Evolutionary conservation across 92 coral and sea anemone species (phyloP).

Genomic region (Anthopleura xanthogrammica): DNA sequence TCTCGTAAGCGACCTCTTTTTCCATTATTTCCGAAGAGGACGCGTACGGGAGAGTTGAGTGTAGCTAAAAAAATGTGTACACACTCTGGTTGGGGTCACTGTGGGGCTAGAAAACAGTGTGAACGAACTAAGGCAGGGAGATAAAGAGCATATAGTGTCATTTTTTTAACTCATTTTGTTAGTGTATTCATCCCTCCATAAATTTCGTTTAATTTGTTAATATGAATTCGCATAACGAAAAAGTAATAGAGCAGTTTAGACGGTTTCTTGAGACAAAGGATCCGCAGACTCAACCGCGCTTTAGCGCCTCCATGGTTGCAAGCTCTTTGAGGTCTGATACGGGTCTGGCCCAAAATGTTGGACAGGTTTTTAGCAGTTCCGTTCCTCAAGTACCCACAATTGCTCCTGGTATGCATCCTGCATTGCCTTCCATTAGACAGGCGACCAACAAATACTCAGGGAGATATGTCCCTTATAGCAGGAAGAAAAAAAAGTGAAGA

Average conservation of each 20-base stretch:
- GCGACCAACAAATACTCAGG: neutral
- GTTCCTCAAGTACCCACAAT: neutral
- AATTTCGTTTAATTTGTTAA: no score
- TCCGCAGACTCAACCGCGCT: neutral
- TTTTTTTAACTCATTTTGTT: no score
- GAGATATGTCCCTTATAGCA: slow-evolving; percentile 18
- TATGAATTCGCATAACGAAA: neutral
- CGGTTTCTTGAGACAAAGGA: neutral
- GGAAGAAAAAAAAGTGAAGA: slow-evolving; percentile 17
- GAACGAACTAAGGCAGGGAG: no score
- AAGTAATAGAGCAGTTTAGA: neutral
- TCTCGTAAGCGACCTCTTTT: no score
- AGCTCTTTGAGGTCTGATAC: neutral
- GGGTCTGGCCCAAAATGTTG: neutral
- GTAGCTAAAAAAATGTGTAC: no score
- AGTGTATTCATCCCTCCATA: no score
- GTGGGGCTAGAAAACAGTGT: no score
- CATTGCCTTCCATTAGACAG: slow-evolving; percentile 17
- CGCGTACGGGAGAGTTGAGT: no score
- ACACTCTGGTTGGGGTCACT: no score
- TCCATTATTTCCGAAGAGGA: no score
- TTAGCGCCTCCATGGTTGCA: neutral
- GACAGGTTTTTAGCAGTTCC: neutral
- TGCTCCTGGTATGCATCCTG: neutral
- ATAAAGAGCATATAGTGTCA: no score